Conservation (phyloP, 2,797 vertebrate genomes). For the Artibeus lituratus region DNA sequence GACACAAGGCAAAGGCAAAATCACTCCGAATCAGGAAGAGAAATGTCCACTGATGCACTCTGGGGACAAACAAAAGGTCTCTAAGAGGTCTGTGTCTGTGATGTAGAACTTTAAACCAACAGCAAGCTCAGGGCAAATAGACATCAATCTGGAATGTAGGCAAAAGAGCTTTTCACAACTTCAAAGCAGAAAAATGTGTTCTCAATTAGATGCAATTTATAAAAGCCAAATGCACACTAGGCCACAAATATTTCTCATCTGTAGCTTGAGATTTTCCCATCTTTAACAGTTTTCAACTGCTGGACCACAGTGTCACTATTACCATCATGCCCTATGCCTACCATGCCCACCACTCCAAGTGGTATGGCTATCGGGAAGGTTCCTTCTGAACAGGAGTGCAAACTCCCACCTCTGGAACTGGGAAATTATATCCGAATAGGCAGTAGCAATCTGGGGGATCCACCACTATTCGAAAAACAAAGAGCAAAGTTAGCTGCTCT, state of each 20-base stretch:
- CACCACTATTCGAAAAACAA: not conserved
- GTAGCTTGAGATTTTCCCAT: not conserved
- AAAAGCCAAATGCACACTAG: conserved; percentile 24
- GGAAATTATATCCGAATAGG: not conserved
- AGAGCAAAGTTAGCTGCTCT: not conserved
- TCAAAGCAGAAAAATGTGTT: conserved; percentile 53
- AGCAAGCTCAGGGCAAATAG: conserved; percentile 13
- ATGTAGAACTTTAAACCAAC: conserved; percentile 15
- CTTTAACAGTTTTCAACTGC: not conserved
- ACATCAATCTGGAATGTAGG: conserved; percentile 34
- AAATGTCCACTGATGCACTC: not conserved
- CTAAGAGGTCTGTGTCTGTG: conserved; percentile 1
- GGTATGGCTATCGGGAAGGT: not conserved
- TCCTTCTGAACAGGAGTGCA: not conserved
- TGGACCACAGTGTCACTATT: not conserved
- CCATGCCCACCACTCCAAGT: not conserved
- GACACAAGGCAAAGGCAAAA: conserved; percentile 52
- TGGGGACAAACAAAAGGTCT: conserved; percentile 40
- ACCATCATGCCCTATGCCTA: not conserved
- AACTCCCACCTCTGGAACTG: not conserved
- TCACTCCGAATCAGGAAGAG: conserved; percentile 41
- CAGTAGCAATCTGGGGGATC: not conserved
- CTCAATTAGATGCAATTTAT: conserved; percentile 50
- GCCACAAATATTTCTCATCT: not conserved
- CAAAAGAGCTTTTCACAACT: conserved; percentile 47